These are phyloP conservation scores for Martes martes DNA, from an alignment of 2,113 vertebrate species.

Conservation along the genomic window DNA sequence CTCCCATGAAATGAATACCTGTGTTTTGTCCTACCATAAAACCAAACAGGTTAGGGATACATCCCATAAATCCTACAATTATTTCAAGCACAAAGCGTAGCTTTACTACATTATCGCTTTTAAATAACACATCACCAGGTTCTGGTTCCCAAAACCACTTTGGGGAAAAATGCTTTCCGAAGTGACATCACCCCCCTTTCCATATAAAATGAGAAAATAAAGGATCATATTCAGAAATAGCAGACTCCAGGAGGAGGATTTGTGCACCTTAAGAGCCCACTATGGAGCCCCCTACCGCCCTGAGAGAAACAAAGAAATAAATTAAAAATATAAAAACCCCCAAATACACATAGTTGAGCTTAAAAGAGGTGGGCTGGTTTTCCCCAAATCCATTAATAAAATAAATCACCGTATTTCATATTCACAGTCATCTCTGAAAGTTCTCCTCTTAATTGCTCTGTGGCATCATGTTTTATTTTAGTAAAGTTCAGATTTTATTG, in stretches of 20 bases:
- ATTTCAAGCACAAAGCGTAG: constrained; percentile 59
- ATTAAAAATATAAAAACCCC: constrained; percentile 74
- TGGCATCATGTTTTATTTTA: constrained; percentile 82
- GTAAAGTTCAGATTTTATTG: constrained; percentile 82
- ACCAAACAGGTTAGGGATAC: constrained; percentile 52
- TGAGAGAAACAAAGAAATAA: constrained; percentile 79
- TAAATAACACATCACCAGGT: constrained; percentile 73
- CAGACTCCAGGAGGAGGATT: constrained; percentile 62
- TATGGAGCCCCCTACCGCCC: constrained; percentile 50
- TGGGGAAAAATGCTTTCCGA: constrained; percentile 67
- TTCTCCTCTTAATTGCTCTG: constrained; percentile 81
- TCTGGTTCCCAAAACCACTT: constrained; percentile 69
- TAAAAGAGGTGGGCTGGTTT: constrained; percentile 75
- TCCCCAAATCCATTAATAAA: constrained; percentile 82
- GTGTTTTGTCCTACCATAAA: constrained; percentile 72
- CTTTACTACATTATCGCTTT: constrained; percentile 69
- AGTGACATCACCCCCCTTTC: constrained; percentile 74
- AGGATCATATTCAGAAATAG: constrained; percentile 68
- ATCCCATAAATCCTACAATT: constrained; percentile 71
- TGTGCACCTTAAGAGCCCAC: constrained; percentile 58
- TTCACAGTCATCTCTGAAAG: constrained; percentile 81
- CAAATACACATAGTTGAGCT: constrained; percentile 56
- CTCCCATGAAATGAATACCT: constrained; percentile 67
- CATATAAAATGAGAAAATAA: constrained; percentile 76
- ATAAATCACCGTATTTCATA: constrained; percentile 80